Percentiles rank a stretch among this genome's conserved stretches.
phyloP scores from a whole-genome alignment of 2,888 invertebrate species.

The Cryptocephalus primarius region DNA sequence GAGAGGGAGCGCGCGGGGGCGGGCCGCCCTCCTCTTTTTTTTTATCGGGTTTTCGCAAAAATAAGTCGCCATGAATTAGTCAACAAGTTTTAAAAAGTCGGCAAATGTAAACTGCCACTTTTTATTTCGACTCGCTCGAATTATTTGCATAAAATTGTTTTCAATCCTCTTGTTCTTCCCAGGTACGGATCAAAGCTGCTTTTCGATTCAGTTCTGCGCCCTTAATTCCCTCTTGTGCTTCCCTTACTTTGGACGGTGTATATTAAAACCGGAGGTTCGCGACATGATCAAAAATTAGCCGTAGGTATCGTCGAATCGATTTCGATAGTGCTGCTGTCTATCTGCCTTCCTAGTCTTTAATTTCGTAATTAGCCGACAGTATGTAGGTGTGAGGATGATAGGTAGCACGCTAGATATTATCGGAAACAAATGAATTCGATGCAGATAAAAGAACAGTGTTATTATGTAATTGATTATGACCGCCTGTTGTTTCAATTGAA shows the following conservation, averaged over 20 bases:
- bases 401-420: constrained; percentile 24
- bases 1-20: not conserved
- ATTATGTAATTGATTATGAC: not conserved
- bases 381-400: constrained; percentile 23
- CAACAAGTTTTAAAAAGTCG: constrained; percentile 34
- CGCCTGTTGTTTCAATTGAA: too few species aligned
- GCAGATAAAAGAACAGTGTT: not conserved
- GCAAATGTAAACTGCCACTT: constrained; percentile 35
- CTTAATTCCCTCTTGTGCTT: too few species aligned
- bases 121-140: constrained; percentile 31
- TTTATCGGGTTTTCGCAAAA: constrained; percentile 13
- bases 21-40: constrained; percentile 1
- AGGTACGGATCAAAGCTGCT: constrained; percentile 12
- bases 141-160: constrained; percentile 34
- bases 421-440: constrained; percentile 16
- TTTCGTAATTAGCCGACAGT: not conserved
- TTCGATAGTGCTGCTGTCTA: too few species aligned
- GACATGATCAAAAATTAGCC: too few species aligned
- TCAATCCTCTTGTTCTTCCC: constrained; percentile 23
- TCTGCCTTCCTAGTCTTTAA: too few species aligned
- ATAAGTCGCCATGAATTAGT: constrained; percentile 35
- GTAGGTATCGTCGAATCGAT: too few species aligned
- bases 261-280: too few species aligned
- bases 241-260: too few species aligned
- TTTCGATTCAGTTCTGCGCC: not conserved